phyloP scores from a whole-genome alignment of 2,888 invertebrate species.

The Spilarctia lutea region DNA sequence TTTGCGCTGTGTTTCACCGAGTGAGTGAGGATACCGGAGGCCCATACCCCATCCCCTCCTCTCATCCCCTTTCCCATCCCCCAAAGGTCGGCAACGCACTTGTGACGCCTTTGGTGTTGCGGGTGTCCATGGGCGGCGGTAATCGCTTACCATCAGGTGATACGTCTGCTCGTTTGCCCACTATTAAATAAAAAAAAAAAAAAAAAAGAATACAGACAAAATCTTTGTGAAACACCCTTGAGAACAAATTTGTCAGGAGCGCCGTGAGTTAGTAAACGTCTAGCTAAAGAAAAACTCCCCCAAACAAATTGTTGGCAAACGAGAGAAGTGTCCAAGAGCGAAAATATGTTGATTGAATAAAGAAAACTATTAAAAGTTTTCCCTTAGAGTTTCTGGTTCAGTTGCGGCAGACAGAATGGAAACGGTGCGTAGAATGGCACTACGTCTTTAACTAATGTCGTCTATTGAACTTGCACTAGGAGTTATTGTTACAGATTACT shows the following conservation, averaged over 20 bases:
- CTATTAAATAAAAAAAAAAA: too few relatives aligned
- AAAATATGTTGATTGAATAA: slow-evolving; percentile 86
- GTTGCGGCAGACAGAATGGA: slow-evolving; percentile 70
- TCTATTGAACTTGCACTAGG: slow-evolving; percentile 32
- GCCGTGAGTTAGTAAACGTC: slow-evolving; percentile 69
- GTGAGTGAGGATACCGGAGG: too few relatives aligned
- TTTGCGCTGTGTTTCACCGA: too few relatives aligned
- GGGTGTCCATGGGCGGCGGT: too few relatives aligned
- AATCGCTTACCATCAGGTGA: too few relatives aligned
- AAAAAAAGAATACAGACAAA: slow-evolving; percentile 60
- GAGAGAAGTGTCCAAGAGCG: slow-evolving; percentile 82
- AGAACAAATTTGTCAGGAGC: slow-evolving; percentile 77
- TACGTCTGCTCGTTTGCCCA: too few relatives aligned
- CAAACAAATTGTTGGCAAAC: slow-evolving; percentile 84
- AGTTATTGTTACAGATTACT: neutral
- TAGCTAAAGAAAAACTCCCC: slow-evolving; percentile 73
- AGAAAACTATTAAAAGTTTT: slow-evolving; percentile 85
- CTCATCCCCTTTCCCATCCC: too few relatives aligned
- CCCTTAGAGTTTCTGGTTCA: slow-evolving; percentile 74
- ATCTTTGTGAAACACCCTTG: slow-evolving; percentile 74
- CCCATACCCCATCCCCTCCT: too few relatives aligned
- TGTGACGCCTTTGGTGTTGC: too few relatives aligned
- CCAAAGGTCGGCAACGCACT: too few relatives aligned
- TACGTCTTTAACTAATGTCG: slow-evolving; percentile 48
- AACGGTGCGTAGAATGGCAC: slow-evolving; percentile 65